Conservation (phyloP, 2,888 invertebrate species). For the Drosophila tripunctata region DNA sequence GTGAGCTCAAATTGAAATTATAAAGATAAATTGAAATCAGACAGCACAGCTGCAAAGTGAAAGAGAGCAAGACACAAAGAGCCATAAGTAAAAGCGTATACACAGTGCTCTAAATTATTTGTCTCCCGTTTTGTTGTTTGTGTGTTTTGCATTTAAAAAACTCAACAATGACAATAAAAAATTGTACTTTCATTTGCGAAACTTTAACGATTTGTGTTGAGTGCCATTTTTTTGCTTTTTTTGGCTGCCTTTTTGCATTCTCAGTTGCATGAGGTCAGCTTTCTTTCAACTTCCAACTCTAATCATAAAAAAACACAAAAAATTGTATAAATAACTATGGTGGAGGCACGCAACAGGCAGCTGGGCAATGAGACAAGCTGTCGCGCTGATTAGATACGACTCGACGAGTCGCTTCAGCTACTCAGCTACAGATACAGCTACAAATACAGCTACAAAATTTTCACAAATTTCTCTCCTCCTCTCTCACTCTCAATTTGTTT, state of each 20-base stretch:
- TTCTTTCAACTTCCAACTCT: constrained; percentile 48
- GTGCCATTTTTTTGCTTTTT: constrained; percentile 40
- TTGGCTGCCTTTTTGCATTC: constrained; percentile 48
- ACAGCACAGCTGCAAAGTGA: constrained; percentile 44
- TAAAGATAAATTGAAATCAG: constrained; percentile 70
- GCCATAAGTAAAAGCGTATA: constrained; percentile 65
- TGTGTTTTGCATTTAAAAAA: constrained; percentile 43
- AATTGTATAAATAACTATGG: constrained; percentile 54
- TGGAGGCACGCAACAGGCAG: constrained; percentile 47
- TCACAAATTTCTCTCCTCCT: constrained; percentile 41
- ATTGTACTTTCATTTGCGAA: constrained; percentile 67
- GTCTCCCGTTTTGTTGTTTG: constrained; percentile 28
- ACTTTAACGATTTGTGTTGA: constrained; percentile 4
- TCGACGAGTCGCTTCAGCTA: constrained; percentile 18
- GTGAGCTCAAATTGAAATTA: constrained; percentile 67
- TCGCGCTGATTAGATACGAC: constrained; percentile 70
- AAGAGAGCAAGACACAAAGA: constrained; percentile 38
- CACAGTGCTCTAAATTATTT: constrained; percentile 54
- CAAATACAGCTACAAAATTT: constrained; percentile 32
- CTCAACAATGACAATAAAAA: constrained; percentile 53
- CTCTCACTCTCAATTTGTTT: constrained; percentile 43
- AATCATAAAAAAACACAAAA: constrained; percentile 26
- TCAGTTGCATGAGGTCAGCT: constrained; percentile 61
- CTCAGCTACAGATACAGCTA: constrained; percentile 26
- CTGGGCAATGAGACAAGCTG: constrained; percentile 66